Evolutionary conservation across 2,888 invertebrate genomes (phyloP).

Genomic region (Eupithecia pulchellata): DNA sequence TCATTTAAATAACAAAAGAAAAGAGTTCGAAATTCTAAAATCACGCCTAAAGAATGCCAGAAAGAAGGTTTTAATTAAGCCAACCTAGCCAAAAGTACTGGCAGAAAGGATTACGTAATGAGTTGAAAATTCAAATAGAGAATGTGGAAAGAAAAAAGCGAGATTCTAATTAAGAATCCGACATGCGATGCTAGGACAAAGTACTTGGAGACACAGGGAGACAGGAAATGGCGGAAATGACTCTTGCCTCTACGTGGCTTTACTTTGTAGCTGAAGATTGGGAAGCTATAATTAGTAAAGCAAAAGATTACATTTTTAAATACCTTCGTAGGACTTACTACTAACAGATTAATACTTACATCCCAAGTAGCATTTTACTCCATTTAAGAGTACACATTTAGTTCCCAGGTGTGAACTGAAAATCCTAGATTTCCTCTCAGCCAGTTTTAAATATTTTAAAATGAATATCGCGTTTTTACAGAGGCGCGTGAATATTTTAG

Average conservation of each 20-base stretch:
- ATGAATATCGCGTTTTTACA: no score
- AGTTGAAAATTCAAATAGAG: slow-evolving; percentile 4
- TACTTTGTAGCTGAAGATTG: slow-evolving; percentile 27
- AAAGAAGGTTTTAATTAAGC: slow-evolving; percentile 1
- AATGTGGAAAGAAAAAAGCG: background rate
- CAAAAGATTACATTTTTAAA: background rate
- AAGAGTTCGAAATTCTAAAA: slow-evolving; percentile 2
- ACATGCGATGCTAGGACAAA: slow-evolving; percentile 7
- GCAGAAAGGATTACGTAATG: slow-evolving; percentile 5
- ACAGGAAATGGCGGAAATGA: slow-evolving; percentile 47
- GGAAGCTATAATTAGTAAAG: slow-evolving; percentile 12
- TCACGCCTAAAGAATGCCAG: background rate
- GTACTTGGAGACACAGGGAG: slow-evolving; percentile 23
- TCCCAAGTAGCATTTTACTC: no score
- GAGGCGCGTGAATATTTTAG: no score
- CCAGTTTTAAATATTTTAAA: no score
- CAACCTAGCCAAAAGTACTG: background rate
- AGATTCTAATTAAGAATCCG: slow-evolving; percentile 21
- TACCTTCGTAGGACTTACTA: background rate
- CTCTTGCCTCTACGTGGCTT: slow-evolving; percentile 28
- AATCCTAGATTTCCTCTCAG: no score
- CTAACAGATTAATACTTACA: no score
- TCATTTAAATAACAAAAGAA: background rate
- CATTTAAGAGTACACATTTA: no score
- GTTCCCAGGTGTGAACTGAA: no score